Conservation (phyloP, 2,113 vertebrate species). For the Trichomycterus rosablanca region DNA sequence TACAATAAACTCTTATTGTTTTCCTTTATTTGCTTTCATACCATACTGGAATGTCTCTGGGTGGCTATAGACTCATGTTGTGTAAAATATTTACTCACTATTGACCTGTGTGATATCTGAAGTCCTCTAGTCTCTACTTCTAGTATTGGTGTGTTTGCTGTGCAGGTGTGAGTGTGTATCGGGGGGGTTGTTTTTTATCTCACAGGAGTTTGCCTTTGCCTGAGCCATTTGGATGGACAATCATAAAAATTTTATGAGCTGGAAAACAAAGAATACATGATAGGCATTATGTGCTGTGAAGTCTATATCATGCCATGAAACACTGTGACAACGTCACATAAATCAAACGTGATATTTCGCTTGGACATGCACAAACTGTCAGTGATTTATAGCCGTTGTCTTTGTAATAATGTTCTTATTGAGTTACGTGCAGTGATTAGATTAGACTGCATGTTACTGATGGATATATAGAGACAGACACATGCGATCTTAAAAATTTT, state of each 20-base stretch:
- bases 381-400: neutral
- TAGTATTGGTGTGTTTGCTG: conserved; percentile 18
- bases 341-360: conserved; percentile 2
- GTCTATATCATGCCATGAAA: conserved; percentile 1
- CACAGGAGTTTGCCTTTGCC: neutral
- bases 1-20: too few relatives aligned
- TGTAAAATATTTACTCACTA: conserved; percentile 27
- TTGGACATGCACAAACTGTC: neutral
- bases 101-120: conserved; percentile 29
- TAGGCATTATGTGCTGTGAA: neutral
- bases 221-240: conserved; percentile 14
- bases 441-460: too few relatives aligned
- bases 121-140: neutral
- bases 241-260: conserved; percentile 15
- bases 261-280: conserved; percentile 16
- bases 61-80: too few relatives aligned
- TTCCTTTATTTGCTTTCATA: too few relatives aligned
- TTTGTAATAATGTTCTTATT: too few relatives aligned
- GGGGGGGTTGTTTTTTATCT: conserved; percentile 2
- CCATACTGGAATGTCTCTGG: too few relatives aligned
- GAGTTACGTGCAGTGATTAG: too few relatives aligned
- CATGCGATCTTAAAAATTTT: too few relatives aligned
- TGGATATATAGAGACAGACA: too few relatives aligned
- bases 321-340: neutral
- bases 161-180: too few relatives aligned